Evolutionary conservation across 2,888 invertebrate genomes (phyloP), one percentile per base, ranked within the genome.

Genomic region (Ditylenchus weischeri): DNA sequence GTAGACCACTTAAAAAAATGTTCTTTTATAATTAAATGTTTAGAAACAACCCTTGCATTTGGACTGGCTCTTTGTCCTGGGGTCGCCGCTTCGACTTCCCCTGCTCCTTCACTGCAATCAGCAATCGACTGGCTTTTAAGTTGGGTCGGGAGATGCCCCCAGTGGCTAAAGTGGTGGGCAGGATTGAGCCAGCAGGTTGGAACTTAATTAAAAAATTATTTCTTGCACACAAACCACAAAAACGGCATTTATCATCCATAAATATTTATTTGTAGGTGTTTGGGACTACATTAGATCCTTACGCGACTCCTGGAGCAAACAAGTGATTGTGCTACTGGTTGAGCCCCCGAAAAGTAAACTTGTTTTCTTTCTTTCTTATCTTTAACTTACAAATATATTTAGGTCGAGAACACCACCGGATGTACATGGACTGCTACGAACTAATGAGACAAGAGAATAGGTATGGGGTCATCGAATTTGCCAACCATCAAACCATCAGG

Each of bases 281-380:
- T 59, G 59, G 59, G 35, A 21, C 13, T 59, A 59, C 23, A 59
- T 59, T 11, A 19, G 36, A 19, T 19, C 19, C 1, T 21, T 59
- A 23, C 59, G 38, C n/a, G 59, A 36, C 23, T 29, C 23, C 21
- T 38, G 36, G 38, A 36, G 23, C 7, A 59, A 59, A 35, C 36
- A 59, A 36, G 59, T 59, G 19, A 59, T 59, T 59, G 36, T 59
- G 10, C 35, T 59, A n/a, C 59, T 59, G 59, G 35, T 59, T 29
- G 59, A 59, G 13, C 59, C 35, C 1, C 59, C 36, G 7, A 29
- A 18, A 59, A 36, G 59, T 29, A 8, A 11, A 15, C 19, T 29
- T 19, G 2, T 59, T 29, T 11, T 8, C 1, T 2, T 43, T 43
- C 15, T 15, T 23, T 18, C 13, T 23, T 54, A 18, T 29, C 13